Evolutionary conservation across 1,140 invertebrate genomes (phyloP).

Genomic region (Choristoneura fumiferana): DNA sequence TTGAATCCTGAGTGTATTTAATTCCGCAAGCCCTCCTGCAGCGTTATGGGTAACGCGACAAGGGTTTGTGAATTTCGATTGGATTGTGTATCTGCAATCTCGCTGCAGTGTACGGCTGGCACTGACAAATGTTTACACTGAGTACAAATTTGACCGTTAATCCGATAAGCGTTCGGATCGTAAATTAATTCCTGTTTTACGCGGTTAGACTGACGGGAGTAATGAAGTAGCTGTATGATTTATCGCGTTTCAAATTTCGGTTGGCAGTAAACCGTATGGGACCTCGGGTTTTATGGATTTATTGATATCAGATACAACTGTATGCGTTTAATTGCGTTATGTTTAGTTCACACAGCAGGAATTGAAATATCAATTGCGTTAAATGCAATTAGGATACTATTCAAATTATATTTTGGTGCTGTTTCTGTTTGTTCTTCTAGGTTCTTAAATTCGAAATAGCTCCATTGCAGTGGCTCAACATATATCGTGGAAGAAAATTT

Average conservation of each 20-base stretch:
- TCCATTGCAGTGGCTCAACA: too few relatives aligned
- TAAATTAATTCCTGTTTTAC: constrained; percentile 35
- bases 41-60: constrained; percentile 67
- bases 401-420: too few relatives aligned
- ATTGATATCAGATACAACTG: constrained; percentile 39
- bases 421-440: too few relatives aligned
- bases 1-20: constrained; percentile 46
- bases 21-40: constrained; percentile 70
- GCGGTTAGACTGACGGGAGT: constrained; percentile 28
- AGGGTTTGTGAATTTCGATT: constrained; percentile 71
- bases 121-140: constrained; percentile 71
- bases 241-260: constrained; percentile 51
- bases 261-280: constrained; percentile 40
- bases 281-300: constrained; percentile 48
- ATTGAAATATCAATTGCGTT: too few relatives aligned
- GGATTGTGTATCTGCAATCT: constrained; percentile 72
- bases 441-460: too few relatives aligned
- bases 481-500: too few relatives aligned
- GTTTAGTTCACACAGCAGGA: too few relatives aligned
- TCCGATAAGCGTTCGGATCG: constrained; percentile 44
- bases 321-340: background rate
- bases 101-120: constrained; percentile 56
- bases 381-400: too few relatives aligned
- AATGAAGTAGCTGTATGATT: constrained; percentile 58
- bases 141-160: constrained; percentile 72